Base-by-base conservation (phyloP, 2,113 vertebrate species). In the Urocynchramus pylzowi region DNA sequence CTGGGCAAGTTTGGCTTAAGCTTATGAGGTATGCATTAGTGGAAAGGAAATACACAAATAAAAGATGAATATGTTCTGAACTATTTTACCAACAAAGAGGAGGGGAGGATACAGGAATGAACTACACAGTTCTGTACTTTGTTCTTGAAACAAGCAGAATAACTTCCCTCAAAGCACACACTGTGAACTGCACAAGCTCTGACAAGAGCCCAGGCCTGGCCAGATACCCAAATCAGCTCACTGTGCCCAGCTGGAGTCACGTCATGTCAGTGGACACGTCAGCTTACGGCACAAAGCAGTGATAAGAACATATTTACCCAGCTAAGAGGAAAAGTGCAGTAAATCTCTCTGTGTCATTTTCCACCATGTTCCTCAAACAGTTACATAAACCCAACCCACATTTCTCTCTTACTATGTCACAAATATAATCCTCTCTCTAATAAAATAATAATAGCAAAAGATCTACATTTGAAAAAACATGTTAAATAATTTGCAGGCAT, bases 371-470 rank as follows among this genome's bases (percentile, higher is more conserved):
- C 63, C 71, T 74, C 88, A 68, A 28, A 78, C 49, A 60, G 49
- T 60, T 75, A 78, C 16, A 59, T 81, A 90, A 94, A 93, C 20
- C 76, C 37, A 93, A 47, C 44, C 64, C 52, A 26, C 20, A 27
- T 44, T 90, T 70, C 33, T 59, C 23, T 52, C 64, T 83, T 47
- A 65, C 33, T 84, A 13, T 61, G 65, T 47, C 41, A 27, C 61
- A 92, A 92, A 95, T 59, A 83, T 6, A 91, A 93, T 83, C 53
- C 49, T 65, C 42, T 37, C 59, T 35, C 27, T 44, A 85, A 95
- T 23, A 53, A 81, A 91, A 82, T 13, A 63, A 37, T 16, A 64
- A 54, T 24, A 65, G n/a, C 64, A 42, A 44, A 81, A 39, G 10
- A 41, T 15, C 37, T 22, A 11, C 59, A 26, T 78, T 60, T 93